These are phyloP conservation scores for Megalurothrips usitatus DNA, from an alignment of 2,888 invertebrate genomes.

Conservation along the genomic window DNA sequence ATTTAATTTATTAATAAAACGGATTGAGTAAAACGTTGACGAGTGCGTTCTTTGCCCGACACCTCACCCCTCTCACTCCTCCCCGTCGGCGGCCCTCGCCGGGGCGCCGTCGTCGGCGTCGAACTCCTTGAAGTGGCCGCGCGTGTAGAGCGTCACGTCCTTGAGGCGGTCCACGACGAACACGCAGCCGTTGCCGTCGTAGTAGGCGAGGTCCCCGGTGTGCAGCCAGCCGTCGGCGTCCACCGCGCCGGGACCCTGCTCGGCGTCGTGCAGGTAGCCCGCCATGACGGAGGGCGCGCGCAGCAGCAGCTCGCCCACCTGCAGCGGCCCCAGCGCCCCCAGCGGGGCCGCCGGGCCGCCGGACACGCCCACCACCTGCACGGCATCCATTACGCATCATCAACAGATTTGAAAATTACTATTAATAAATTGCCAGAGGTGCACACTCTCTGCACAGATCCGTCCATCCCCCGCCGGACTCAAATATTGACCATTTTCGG, in stretches of 20 bases:
- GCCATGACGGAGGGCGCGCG: slow-evolving; percentile 8
- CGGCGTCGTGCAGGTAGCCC: not conserved
- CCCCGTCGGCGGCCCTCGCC: not conserved
- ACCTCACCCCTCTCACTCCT: not conserved
- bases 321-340: not conserved
- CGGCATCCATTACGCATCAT: too few species aligned
- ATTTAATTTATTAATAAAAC: not conserved
- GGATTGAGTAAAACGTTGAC: too few species aligned
- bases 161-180: slow-evolving; percentile 7
- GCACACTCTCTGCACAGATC: too few species aligned
- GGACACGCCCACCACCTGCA: not conserved
- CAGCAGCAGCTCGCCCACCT: not conserved
- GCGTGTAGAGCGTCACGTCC: not conserved
- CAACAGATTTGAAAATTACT: too few species aligned
- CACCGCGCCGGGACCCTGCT: not conserved
- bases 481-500: too few species aligned
- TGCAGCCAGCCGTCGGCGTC: slow-evolving; percentile 11
- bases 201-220: slow-evolving; percentile 9
- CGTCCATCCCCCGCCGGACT: too few species aligned
- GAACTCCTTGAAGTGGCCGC: slow-evolving; percentile 20
- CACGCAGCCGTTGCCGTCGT: slow-evolving; percentile 7
- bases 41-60: not conserved
- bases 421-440: too few species aligned
- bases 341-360: not conserved
- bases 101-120: not conserved